Percentiles rank a stretch among this genome's conserved stretches.
Conservation (phyloP, 2,113 vertebrate species). For the Columbina picui region DNA sequence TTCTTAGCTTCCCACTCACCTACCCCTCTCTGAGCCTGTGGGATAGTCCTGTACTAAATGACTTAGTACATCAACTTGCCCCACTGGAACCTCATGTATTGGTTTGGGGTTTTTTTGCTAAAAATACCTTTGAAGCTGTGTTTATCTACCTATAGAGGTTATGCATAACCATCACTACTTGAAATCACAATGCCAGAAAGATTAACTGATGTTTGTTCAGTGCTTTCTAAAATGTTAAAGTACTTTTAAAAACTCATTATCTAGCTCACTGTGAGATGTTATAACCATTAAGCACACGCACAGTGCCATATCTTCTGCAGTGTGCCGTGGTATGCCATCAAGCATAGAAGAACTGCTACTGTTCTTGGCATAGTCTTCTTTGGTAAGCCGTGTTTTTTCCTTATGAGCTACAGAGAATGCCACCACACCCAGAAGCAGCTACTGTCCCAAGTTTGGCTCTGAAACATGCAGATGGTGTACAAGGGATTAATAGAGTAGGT, state of each 20-base stretch:
- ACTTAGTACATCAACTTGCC: background rate
- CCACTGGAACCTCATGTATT: background rate
- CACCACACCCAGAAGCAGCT: background rate
- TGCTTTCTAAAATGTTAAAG: background rate
- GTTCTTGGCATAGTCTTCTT: background rate
- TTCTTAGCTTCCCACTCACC: background rate
- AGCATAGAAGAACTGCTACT: background rate
- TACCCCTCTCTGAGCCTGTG: background rate
- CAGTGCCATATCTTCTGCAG: background rate
- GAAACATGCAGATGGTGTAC: background rate
- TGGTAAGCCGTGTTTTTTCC: background rate
- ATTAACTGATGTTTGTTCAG: background rate
- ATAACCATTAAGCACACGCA: background rate
- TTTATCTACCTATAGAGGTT: background rate
- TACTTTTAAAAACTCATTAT: background rate
- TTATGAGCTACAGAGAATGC: background rate
- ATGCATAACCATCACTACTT: background rate
- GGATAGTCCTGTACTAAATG: background rate
- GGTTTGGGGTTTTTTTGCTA: background rate
- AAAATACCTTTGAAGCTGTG: background rate
- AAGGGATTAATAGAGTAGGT: background rate
- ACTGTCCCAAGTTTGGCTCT: background rate
- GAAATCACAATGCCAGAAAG: background rate
- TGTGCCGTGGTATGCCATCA: background rate
- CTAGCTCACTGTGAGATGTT: background rate